These are phyloP conservation scores for Andrena chrysosceles DNA, from an alignment of 2,888 invertebrate genomes.

Conservation along the genomic window DNA sequence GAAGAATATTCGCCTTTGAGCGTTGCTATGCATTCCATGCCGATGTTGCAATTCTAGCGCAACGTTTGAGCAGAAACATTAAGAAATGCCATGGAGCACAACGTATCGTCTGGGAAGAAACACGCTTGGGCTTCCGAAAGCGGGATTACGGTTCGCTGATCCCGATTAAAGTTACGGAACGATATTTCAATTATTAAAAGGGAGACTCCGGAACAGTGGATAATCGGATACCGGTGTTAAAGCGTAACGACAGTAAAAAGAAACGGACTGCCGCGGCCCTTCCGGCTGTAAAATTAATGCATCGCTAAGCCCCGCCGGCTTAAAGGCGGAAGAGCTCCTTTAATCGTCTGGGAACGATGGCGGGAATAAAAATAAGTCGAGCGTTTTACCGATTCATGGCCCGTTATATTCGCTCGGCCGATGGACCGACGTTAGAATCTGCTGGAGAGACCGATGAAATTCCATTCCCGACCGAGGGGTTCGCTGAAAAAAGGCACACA, in stretches of 20 bases:
- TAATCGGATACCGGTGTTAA: slow-evolving; percentile 29
- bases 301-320: slow-evolving; percentile 34
- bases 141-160: slow-evolving; percentile 7
- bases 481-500: background rate
- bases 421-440: slow-evolving; percentile 1
- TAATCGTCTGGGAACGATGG: slow-evolving; percentile 21
- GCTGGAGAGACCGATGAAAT: slow-evolving; percentile 1
- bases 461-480: slow-evolving; percentile 6
- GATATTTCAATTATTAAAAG: slow-evolving; percentile 24
- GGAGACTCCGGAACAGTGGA: background rate
- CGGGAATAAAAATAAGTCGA: slow-evolving; percentile 32
- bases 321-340: slow-evolving; percentile 30
- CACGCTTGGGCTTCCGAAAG: background rate
- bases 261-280: background rate
- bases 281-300: slow-evolving; percentile 32
- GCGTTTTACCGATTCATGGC: slow-evolving; percentile 21
- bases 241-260: slow-evolving; percentile 14
- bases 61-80: background rate
- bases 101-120: background rate
- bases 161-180: slow-evolving; percentile 9
- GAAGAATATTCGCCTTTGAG: no score
- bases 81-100: background rate
- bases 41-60: background rate
- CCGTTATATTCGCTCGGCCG: background rate
- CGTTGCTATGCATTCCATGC: background rate